Conservation (phyloP, 2,113 vertebrate genomes). For the Ciconia boyciana region DNA sequence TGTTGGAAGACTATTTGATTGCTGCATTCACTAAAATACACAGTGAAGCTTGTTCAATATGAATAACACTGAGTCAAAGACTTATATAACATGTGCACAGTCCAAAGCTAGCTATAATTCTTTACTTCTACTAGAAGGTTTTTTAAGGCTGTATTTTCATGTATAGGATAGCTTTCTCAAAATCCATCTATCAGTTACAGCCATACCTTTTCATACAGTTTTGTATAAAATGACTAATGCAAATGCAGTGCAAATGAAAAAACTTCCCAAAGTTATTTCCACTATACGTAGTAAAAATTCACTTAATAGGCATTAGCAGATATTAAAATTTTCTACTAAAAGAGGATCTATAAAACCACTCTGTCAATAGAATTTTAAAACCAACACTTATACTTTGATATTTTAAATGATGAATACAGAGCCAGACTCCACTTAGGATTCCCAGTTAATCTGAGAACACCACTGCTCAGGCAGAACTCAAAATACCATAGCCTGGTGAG, state of each 20-base stretch:
- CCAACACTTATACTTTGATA: neutral
- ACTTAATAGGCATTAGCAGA: neutral
- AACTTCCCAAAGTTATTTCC: neutral
- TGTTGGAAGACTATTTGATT: neutral
- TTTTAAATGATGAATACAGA: neutral
- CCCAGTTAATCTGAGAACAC: neutral
- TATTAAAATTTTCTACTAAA: neutral
- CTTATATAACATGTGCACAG: rapidly evolving
- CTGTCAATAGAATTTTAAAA: neutral
- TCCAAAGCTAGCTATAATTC: neutral
- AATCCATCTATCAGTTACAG: neutral
- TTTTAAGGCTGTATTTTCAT: neutral
- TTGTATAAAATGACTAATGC: neutral
- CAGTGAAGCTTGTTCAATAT: neutral
- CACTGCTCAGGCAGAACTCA: neutral
- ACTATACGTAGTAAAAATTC: neutral
- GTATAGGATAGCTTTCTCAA: neutral
- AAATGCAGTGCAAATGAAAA: neutral
- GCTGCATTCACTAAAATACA: neutral
- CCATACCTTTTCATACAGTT: neutral
- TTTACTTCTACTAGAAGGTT: neutral
- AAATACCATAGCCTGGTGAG: neutral
- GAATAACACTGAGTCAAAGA: neutral
- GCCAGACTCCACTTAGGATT: neutral
- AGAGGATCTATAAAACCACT: neutral